Percentiles rank a stretch among this genome's conserved stretches.
Conservation (phyloP, 2,888 invertebrate species). For the Pherbina coryleti region DNA sequence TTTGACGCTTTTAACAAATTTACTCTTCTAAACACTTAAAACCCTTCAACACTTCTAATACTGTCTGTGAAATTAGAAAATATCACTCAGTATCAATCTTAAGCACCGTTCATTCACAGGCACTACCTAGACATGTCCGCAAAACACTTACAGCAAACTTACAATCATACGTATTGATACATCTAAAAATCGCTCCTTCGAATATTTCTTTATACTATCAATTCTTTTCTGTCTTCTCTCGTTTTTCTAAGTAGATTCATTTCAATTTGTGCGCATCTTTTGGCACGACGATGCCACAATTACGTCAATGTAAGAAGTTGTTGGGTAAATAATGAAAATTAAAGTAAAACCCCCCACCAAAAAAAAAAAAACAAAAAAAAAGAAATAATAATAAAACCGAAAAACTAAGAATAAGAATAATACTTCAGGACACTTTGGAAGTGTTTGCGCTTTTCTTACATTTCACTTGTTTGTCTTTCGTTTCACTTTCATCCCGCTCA, state of each 20-base stretch:
- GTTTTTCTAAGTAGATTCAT: constrained; percentile 11
- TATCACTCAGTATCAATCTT: too few relatives aligned
- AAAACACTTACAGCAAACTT: too few relatives aligned
- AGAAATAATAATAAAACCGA: not conserved
- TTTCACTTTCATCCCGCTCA: not conserved
- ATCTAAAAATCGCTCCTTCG: not conserved
- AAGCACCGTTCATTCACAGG: too few relatives aligned
- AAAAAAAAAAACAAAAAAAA: not conserved
- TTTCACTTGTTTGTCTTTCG: constrained; percentile 3
- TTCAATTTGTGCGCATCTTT: constrained; percentile 20
- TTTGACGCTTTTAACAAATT: too few relatives aligned
- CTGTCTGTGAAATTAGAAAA: too few relatives aligned
- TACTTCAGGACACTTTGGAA: constrained; percentile 10
- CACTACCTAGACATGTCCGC: too few relatives aligned
- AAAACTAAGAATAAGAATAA: constrained; percentile 2
- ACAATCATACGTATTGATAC: too few relatives aligned
- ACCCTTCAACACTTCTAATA: too few relatives aligned
- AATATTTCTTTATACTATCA: constrained; percentile 24
- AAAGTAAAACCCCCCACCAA: not conserved
- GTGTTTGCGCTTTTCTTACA: constrained; percentile 13
- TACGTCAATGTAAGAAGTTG: not conserved
- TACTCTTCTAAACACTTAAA: too few relatives aligned
- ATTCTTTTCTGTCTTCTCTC: not conserved
- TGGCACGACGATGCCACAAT: not conserved
- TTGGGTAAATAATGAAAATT: not conserved